phyloP scores from a whole-genome alignment of 2,797 vertebrate species.

The Ctenopoma multispine region DNA sequence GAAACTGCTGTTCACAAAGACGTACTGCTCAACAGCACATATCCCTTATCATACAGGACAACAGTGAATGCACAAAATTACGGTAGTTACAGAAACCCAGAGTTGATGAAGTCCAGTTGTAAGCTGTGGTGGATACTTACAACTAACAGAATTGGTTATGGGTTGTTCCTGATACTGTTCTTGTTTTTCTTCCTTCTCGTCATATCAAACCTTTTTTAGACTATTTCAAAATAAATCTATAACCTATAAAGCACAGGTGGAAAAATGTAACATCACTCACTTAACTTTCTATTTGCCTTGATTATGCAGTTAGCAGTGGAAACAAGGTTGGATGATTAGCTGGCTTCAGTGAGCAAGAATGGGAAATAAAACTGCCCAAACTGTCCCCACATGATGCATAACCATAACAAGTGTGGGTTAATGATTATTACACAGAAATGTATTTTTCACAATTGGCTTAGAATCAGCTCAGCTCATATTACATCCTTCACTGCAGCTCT shows the following conservation, averaged over 20 bases:
- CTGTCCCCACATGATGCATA: background rate
- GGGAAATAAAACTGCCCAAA: slow-evolving; percentile 1
- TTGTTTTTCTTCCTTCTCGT: too few species aligned
- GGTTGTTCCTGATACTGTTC: too few species aligned
- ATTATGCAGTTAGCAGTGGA: background rate
- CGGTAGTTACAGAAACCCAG: too few species aligned
- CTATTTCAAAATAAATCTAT: background rate
- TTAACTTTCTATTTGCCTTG: background rate
- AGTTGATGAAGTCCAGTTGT: too few species aligned
- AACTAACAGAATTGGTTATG: too few species aligned
- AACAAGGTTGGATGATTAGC: background rate
- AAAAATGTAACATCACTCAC: background rate
- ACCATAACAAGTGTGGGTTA: background rate
- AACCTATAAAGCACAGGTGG: background rate
- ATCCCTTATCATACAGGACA: too few species aligned
- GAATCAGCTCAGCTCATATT: background rate
- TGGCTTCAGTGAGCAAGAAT: background rate
- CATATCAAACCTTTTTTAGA: too few species aligned
- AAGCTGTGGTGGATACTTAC: too few species aligned
- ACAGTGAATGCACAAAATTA: too few species aligned
- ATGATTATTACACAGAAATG: background rate
- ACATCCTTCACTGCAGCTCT: background rate
- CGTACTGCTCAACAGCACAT: too few species aligned
- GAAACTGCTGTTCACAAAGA: background rate
- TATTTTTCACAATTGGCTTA: background rate